A percentile compares a stretch with the other conserved stretches of the same genome.
Evolutionary conservation across 2,113 vertebrate species (phyloP).

Genomic region (Neopipo cinnamomea): DNA sequence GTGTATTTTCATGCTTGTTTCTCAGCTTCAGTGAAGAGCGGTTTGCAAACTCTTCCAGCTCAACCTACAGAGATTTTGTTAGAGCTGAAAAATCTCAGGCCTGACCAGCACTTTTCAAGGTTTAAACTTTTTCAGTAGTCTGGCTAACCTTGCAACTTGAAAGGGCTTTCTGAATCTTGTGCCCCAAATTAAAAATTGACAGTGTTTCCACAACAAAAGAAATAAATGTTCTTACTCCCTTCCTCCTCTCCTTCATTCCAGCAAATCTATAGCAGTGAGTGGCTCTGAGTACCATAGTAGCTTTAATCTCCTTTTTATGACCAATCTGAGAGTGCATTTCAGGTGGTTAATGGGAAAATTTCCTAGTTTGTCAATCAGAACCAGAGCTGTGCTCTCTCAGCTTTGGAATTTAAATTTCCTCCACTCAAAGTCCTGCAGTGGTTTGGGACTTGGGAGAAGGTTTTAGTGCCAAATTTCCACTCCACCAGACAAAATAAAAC

Average conservation of each 20-base stretch:
- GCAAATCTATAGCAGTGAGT: background rate
- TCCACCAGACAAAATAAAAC: conserved; percentile 75
- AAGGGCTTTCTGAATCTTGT: background rate
- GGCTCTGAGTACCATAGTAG: background rate
- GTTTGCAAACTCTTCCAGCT: background rate
- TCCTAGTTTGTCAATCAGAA: conserved; percentile 68
- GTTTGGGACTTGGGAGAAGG: conserved; percentile 70
- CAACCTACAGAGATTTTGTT: background rate
- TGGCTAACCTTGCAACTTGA: background rate
- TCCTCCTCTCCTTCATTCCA: background rate
- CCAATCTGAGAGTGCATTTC: conserved; percentile 45
- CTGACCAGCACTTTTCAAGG: background rate
- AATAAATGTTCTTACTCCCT: background rate
- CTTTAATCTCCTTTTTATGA: conserved; percentile 63
- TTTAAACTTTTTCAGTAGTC: background rate
- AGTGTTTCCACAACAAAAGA: background rate
- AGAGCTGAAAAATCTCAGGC: background rate
- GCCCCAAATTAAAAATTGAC: background rate
- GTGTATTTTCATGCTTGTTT: background rate
- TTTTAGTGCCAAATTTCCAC: conserved; percentile 70
- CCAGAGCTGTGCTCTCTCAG: conserved; percentile 49
- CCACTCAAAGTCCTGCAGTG: conserved; percentile 60
- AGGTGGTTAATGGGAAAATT: conserved; percentile 66
- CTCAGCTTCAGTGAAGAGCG: background rate
- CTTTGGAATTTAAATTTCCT: conserved; percentile 68